Base-by-base conservation (phyloP, 2,113 vertebrate genomes). In the Nothobranchius kuhntae region DNA sequence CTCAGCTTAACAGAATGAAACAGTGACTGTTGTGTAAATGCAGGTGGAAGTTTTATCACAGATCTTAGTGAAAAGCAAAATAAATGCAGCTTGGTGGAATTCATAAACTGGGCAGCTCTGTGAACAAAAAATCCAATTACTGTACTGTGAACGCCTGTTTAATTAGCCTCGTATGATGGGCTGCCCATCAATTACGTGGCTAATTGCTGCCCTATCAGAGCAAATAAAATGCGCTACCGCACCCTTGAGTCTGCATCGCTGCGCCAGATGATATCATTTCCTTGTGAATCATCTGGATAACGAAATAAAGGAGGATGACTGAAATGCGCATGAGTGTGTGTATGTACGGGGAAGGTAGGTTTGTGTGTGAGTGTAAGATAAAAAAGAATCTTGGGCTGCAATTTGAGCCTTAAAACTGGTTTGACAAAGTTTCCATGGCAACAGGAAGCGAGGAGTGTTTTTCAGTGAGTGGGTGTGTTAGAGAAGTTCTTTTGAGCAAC, bases 121-220 rank as follows among this genome's bases (percentile, higher is more conserved):
- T 84, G 71, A 80, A 72, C 79, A 76, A 75, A 81, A 89, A 89
- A 75, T 72, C 78, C 71, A 86, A 71, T 88, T 82, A 88, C 78
- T 85, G 72, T 76, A 81, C 82, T 83, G 68, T 89, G 82, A 89
- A 68, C 65, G 74, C 54, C 64, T 68, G 78, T 85, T 86, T 90
- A 93, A 92, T 94, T 91, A 90, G 79, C 84, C 89, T 73, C 74
- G 83, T 90, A 57, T 92, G 89, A 91, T 87, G 12, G 80, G 80
- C 86, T 88, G 87, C 86, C 75, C 80, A 86, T 87, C 80, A 86
- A 91, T 89, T 92, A 90, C 67, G 86, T 75, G 82, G 84, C 88
- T 92, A 90, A 91, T 91, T 92, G 88, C 81, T 73, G 71, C 81
- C 84, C 88, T 83, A 93, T 91, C 87, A 89, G 77, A 67, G 68